These are phyloP conservation scores for Epiperipatus broadwayi DNA, from an alignment of 2,888 invertebrate genomes.

Conservation along the genomic window DNA sequence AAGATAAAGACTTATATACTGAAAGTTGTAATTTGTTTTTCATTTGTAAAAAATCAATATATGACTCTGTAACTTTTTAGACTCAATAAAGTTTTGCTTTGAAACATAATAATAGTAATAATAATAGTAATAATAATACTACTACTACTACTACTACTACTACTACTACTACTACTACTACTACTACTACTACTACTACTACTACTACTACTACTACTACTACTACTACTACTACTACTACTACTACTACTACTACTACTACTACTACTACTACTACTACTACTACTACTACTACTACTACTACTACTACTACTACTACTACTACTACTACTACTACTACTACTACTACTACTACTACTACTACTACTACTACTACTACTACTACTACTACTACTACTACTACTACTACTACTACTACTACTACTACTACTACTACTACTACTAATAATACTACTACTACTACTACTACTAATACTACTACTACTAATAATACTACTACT, in stretches of 20 bases:
- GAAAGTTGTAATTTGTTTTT: too few species aligned
- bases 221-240: constrained; percentile 12
- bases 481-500: too few species aligned
- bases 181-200: constrained; percentile 11
- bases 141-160: constrained; percentile 12
- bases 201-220: constrained; percentile 11
- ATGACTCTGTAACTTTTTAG: too few species aligned
- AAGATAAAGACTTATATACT: too few species aligned
- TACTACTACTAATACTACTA: too few species aligned
- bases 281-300: constrained; percentile 11
- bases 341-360: neutral
- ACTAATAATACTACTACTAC: too few species aligned
- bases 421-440: constrained; percentile 8
- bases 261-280: constrained; percentile 8
- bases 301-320: constrained; percentile 12
- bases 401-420: constrained; percentile 11
- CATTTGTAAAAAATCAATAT: too few species aligned
- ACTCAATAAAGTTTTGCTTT: too few species aligned
- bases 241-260: constrained; percentile 11
- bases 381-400: constrained; percentile 8
- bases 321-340: constrained; percentile 12
- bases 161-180: constrained; percentile 12
- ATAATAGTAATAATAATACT: too few species aligned
- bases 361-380: constrained; percentile 10
- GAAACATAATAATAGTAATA: constrained; percentile 10